Evolutionary conservation across 1,140 invertebrate species (phyloP).

Genomic region (Trichoplusia ni): DNA sequence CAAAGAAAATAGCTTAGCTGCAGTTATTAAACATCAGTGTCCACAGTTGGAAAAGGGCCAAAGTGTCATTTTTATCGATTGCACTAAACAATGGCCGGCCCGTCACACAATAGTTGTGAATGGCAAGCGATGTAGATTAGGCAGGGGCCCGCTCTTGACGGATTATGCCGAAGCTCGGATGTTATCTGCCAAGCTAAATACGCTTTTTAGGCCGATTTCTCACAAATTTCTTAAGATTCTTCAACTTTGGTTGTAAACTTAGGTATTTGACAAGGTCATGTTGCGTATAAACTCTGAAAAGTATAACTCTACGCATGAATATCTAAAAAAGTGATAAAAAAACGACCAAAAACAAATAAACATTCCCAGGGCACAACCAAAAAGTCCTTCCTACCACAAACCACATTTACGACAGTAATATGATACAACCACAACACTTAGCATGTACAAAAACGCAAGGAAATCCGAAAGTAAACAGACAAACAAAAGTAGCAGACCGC

Average conservation of each 20-base stretch:
- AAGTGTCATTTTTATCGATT: constrained; percentile 70
- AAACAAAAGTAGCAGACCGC: constrained; percentile 61
- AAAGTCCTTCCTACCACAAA: neutral
- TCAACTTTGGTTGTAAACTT: too few relatives aligned
- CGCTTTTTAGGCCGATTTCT: constrained; percentile 8
- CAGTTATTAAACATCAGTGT: constrained; percentile 30
- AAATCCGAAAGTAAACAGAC: constrained; percentile 60
- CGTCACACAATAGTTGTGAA: constrained; percentile 71
- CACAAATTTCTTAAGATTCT: neutral
- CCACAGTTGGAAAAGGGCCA: constrained; percentile 66
- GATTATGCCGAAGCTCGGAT: constrained; percentile 24
- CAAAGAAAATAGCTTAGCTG: constrained; percentile 12
- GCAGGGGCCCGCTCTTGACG: constrained; percentile 53
- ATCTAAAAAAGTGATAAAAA: too few relatives aligned
- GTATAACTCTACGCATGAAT: too few relatives aligned
- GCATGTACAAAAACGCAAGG: constrained; percentile 48
- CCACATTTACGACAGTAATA: constrained; percentile 41
- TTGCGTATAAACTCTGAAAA: too few relatives aligned
- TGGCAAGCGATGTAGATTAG: constrained; percentile 74
- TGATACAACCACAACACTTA: constrained; percentile 60
- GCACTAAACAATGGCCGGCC: constrained; percentile 65
- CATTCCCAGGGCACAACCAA: neutral
- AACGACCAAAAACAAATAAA: constrained; percentile 1
- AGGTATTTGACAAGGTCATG: too few relatives aligned
- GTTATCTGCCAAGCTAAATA: constrained; percentile 29